Evolutionary conservation across 2,113 vertebrate species (phyloP).

Genomic region (Pontoporia blainvillei): DNA sequence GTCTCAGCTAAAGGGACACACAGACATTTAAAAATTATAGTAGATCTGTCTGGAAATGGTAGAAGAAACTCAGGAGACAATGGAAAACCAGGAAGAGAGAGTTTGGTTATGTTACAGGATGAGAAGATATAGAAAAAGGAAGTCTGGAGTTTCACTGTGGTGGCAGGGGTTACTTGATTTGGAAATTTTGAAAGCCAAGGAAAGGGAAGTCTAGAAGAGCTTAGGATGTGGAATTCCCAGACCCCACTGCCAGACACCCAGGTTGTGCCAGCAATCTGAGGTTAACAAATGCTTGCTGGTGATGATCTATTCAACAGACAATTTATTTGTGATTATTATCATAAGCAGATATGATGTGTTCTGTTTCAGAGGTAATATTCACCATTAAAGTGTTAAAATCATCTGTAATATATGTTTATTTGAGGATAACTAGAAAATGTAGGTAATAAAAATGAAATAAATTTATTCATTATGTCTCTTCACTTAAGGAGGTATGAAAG

Average conservation of each 20-base stretch:
- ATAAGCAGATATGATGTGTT: neutral
- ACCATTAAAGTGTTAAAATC: neutral
- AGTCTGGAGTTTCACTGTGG: neutral
- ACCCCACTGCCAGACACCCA: neutral
- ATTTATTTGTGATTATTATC: neutral
- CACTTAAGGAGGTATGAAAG: neutral
- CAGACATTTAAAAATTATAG: neutral
- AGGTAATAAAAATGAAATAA: neutral
- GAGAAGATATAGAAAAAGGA: neutral
- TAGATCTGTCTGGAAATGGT: neutral
- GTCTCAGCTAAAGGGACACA: neutral
- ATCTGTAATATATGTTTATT: neutral
- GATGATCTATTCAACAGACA: neutral
- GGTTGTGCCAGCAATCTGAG: neutral
- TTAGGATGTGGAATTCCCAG: neutral
- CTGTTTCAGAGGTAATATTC: neutral
- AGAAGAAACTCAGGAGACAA: neutral
- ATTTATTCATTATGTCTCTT: neutral
- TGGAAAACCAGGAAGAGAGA: neutral
- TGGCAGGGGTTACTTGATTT: neutral
- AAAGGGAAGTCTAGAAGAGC: neutral
- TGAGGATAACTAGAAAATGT: neutral
- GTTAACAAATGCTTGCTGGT: neutral
- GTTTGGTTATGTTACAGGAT: neutral
- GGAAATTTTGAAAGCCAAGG: neutral